These are phyloP conservation scores for Pogonus chalceus DNA, from an alignment of 1,140 invertebrate species.

Conservation along the genomic window DNA sequence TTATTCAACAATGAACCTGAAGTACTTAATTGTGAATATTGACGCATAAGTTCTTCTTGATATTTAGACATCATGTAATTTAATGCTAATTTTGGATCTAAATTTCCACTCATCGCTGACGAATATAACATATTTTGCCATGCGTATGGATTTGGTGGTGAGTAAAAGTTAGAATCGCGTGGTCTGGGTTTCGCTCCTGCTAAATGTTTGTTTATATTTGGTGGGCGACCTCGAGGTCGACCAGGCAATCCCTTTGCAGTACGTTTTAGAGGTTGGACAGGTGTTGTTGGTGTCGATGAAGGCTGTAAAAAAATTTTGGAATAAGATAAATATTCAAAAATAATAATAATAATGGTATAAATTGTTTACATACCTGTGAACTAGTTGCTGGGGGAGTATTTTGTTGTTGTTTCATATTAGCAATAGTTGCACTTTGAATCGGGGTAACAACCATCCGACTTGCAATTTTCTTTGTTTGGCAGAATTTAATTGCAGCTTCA, in stretches of 20 bases:
- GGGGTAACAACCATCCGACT: slow-evolving; percentile 6
- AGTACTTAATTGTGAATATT: slow-evolving; percentile 21
- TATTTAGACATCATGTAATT: slow-evolving; percentile 6
- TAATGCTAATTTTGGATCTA: slow-evolving; percentile 7
- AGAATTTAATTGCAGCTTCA: slow-evolving; percentile 36
- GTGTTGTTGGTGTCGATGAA: background rate
- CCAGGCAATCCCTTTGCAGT: slow-evolving; percentile 20
- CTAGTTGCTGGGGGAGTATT: background rate
- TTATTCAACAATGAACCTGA: background rate
- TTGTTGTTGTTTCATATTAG: background rate
- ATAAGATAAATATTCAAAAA: background rate
- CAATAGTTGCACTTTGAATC: background rate
- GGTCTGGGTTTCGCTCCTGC: slow-evolving; percentile 8
- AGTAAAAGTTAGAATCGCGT: slow-evolving; percentile 19
- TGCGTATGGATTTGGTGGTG: slow-evolving; percentile 15
- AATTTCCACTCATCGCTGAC: background rate
- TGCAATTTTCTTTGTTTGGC: slow-evolving; percentile 29
- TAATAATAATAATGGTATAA: background rate
- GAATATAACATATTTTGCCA: slow-evolving; percentile 19
- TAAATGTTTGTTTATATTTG: slow-evolving; percentile 24
- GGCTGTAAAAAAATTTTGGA: background rate
- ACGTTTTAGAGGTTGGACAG: slow-evolving; percentile 14
- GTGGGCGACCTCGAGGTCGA: slow-evolving; percentile 30
- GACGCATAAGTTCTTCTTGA: slow-evolving; percentile 25
- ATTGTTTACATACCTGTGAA: background rate